Evolutionary conservation across 2,113 vertebrate species (phyloP).

Genomic region (Loxodonta africana): DNA sequence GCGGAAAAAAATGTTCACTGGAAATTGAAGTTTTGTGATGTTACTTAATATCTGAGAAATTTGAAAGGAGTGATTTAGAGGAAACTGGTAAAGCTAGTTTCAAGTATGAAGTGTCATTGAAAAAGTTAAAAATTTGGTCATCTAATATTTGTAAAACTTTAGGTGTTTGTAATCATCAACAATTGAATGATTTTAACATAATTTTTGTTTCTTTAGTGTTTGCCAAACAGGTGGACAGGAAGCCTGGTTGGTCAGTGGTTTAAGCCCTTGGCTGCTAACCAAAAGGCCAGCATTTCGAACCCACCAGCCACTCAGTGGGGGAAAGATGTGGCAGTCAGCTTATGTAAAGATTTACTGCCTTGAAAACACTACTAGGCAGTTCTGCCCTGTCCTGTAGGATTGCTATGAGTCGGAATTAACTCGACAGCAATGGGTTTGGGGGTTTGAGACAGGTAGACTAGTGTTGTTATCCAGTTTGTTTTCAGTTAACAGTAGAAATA

Average conservation of each 20-base stretch:
- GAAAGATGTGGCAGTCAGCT: too few relatives aligned
- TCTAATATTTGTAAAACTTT: slow-evolving; percentile 23
- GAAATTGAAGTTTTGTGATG: background rate
- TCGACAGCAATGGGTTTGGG: too few relatives aligned
- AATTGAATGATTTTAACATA: slow-evolving; percentile 5
- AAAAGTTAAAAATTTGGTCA: slow-evolving; percentile 18
- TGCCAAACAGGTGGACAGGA: background rate
- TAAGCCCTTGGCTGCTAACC: too few relatives aligned
- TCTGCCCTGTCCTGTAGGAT: too few relatives aligned
- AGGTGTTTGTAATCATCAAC: slow-evolving; percentile 13
- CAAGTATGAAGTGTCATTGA: slow-evolving; percentile 30
- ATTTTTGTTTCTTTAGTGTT: slow-evolving; percentile 49
- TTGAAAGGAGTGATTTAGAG: background rate
- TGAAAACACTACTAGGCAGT: too few relatives aligned
- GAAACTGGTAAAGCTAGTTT: background rate
- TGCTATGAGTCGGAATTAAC: too few relatives aligned
- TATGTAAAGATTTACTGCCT: too few relatives aligned
- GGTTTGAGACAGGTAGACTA: background rate
- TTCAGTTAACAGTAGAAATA: slow-evolving; percentile 35
- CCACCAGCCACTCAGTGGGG: too few relatives aligned
- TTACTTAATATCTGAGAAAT: slow-evolving; percentile 1
- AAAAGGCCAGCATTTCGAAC: too few relatives aligned
- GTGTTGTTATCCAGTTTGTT: background rate
- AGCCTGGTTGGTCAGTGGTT: too few relatives aligned
- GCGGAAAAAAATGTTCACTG: slow-evolving; percentile 2